phyloP scores from a whole-genome alignment of 1,140 invertebrate species.

The Reticulitermes speratus region DNA sequence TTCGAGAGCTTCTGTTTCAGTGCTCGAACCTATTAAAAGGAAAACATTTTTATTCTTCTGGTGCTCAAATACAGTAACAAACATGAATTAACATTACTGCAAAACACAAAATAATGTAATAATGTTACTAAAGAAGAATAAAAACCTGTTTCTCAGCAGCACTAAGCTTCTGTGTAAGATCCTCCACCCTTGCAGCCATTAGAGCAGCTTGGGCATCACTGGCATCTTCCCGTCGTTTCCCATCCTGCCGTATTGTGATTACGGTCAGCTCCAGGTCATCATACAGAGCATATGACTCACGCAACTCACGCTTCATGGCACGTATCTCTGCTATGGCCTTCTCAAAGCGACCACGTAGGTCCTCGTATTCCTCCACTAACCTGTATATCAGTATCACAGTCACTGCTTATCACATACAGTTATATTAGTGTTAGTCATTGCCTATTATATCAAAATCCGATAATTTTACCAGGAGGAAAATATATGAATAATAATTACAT shows the following conservation, averaged over 20 bases:
- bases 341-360: constrained; percentile 72
- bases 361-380: constrained; percentile 75
- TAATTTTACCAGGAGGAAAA: too few relatives aligned
- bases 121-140: not conserved
- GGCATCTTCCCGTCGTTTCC: constrained; percentile 64
- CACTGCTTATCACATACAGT: not conserved
- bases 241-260: constrained; percentile 69
- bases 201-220: constrained; percentile 72
- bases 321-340: constrained; percentile 80
- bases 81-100: not conserved
- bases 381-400: constrained; percentile 43
- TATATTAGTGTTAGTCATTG: too few relatives aligned
- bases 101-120: not conserved
- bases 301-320: constrained; percentile 76
- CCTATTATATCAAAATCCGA: not conserved
- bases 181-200: constrained; percentile 81
- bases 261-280: constrained; percentile 77
- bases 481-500: too few relatives aligned
- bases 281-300: constrained; percentile 74
- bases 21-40: constrained; percentile 55
- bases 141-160: constrained; percentile 73
- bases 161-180: constrained; percentile 77
- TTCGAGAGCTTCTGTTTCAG: constrained; percentile 78
- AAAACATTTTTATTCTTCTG: constrained; percentile 23
- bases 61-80: not conserved